Percentiles rank a stretch among this genome's conserved stretches.
These are phyloP conservation scores for Bryconaethiops microstoma DNA, from an alignment of 2,797 vertebrate species.

Conservation along the genomic window DNA sequence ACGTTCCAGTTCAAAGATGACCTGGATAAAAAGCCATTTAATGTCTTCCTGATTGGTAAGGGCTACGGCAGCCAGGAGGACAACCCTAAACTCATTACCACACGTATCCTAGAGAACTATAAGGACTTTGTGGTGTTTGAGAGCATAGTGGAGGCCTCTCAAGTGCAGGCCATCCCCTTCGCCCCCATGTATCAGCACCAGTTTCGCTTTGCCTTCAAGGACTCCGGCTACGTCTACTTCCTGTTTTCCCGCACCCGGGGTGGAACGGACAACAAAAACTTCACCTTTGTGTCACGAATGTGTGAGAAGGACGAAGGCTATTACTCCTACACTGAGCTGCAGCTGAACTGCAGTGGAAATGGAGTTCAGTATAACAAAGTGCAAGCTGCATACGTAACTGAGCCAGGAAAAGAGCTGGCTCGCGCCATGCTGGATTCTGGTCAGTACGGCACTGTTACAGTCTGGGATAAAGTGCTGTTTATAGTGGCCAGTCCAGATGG, in stretches of 20 bases:
- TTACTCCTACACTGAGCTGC: constrained; percentile 94
- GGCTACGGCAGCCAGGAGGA: constrained; percentile 89
- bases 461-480: constrained; percentile 77
- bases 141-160: constrained; percentile 88
- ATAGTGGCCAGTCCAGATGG: constrained; percentile 75
- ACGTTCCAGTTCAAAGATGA: constrained; percentile 55
- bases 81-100: constrained; percentile 93
- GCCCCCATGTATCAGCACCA: constrained; percentile 85
- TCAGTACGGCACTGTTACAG: constrained; percentile 60
- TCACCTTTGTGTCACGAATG: constrained; percentile 88
- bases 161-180: constrained; percentile 87
- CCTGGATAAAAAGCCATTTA: constrained; percentile 37
- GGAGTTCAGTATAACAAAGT: constrained; percentile 77
- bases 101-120: constrained; percentile 86
- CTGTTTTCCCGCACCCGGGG: constrained; percentile 89
- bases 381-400: constrained; percentile 74
- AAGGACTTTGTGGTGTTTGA: constrained; percentile 89
- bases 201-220: constrained; percentile 89
- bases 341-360: constrained; percentile 79
- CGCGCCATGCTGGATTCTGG: constrained; percentile 61
- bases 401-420: constrained; percentile 76
- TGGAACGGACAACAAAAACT: constrained; percentile 81
- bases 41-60: constrained; percentile 91
- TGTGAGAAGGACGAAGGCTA: constrained; percentile 88
- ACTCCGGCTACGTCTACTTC: constrained; percentile 87